phyloP scores from a whole-genome alignment of 2,888 invertebrate genomes.

The Chloroclysta siterata region DNA sequence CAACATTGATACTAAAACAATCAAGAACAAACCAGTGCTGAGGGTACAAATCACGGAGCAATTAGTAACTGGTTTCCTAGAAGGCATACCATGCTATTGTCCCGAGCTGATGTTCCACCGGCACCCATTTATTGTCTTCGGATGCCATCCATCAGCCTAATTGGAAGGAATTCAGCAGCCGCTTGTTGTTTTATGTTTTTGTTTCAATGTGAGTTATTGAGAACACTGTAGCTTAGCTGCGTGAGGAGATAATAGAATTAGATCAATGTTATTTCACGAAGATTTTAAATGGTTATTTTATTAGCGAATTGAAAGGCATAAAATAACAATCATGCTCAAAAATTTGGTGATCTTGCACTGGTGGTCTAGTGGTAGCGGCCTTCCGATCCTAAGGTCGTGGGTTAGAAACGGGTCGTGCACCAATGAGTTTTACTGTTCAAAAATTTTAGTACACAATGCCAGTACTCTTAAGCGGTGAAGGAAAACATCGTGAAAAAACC shows the following conservation, averaged over 20 bases:
- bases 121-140: slow-evolving; percentile 9
- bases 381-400: no score
- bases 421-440: no score
- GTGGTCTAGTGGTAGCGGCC: no score
- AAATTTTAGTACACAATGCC: no score
- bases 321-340: no score
- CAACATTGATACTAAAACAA: no score
- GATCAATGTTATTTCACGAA: neutral
- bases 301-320: no score
- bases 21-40: neutral
- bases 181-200: neutral
- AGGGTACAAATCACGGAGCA: neutral
- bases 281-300: no score
- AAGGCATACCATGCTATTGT: slow-evolving; percentile 26
- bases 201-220: slow-evolving; percentile 14
- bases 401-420: no score
- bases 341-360: no score
- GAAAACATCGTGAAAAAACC: no score
- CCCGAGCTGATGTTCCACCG: slow-evolving; percentile 19
- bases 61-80: slow-evolving; percentile 24
- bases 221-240: slow-evolving; percentile 6
- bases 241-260: neutral
- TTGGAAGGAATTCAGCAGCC: slow-evolving; percentile 27
- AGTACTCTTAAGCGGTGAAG: no score
- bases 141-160: slow-evolving; percentile 24